Evolutionary conservation across 2,888 invertebrate genomes (phyloP), one percentile per base, ranked within the genome.

Genomic region (Papilio elwesi): DNA sequence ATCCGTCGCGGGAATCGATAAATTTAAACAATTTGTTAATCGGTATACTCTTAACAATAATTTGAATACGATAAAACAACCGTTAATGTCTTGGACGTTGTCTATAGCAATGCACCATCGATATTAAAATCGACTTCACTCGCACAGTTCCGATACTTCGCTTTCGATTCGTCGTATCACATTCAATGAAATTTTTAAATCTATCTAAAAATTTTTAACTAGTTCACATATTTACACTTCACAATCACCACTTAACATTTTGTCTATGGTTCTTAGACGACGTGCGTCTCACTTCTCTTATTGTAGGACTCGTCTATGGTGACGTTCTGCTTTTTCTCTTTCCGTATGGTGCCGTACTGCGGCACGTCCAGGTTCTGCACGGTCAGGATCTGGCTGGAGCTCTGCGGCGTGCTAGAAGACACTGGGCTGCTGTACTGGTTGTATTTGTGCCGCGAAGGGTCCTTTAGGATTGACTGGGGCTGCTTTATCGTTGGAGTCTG

Each of bases 401-500:
- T 91, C 78, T 88, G 94, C 55, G 89, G 95, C 63, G 89, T 91
- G 82, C 90, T 92, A 13, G 90, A 85, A 0, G 92, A 92, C 65
- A 91, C 82, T 0, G 92, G 92, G 80, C 91, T 94, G 6, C 91
- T 93, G 75, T 94, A 94, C 57, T 94, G 94, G 77, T 90, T 94
- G 75, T 95, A 95, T 81, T 95, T 94, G 82, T 94, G 95, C 51
- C 95, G 90, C 71, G 95, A 95, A 5, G 95, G 95, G 85, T 95
- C 95, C 81, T 95, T 95, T 8, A 95, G 90, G 76, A 95, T 95
- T 47, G 95, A 94, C 78, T 95, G 95, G 0, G 95, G 95, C 75
- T 95, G 95, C 80, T 95, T 95, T 63, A 90, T 86, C 4, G 85
- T 81, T 8, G 78, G 90, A 1, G 92, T 90, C 76, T 90, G 93